Percentiles rank a stretch among this genome's conserved stretches.
Evolutionary conservation across 2,888 invertebrate genomes (phyloP).

Genomic region (Agrilus biguttatus): DNA sequence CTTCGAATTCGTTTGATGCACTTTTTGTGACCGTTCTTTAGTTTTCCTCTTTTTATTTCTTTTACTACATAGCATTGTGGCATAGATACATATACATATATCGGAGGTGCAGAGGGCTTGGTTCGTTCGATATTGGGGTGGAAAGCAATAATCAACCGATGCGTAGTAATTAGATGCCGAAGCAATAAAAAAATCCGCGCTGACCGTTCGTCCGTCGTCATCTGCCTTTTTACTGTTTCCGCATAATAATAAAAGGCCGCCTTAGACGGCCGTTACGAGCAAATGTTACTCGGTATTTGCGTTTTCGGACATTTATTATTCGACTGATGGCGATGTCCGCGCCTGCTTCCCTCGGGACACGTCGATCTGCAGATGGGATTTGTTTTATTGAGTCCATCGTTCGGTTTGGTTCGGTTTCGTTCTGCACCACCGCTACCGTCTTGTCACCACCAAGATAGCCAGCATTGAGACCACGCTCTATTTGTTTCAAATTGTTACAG

Average conservation of each 20-base stretch:
- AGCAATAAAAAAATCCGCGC: constrained; percentile 26
- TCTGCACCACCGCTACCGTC: no score
- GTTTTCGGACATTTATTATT: constrained; percentile 33
- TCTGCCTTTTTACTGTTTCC: constrained; percentile 48
- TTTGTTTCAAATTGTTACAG: constrained; percentile 32
- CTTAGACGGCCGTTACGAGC: constrained; percentile 31
- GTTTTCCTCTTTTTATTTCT: no score
- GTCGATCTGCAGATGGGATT: constrained; percentile 26
- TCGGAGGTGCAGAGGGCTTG: neutral
- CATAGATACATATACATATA: no score
- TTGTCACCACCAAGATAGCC: neutral
- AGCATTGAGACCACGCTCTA: constrained; percentile 23
- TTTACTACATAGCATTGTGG: no score
- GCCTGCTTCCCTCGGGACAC: constrained; percentile 13
- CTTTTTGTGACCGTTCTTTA: no score
- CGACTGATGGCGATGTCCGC: constrained; percentile 24
- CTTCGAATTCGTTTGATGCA: no score
- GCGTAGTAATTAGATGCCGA: constrained; percentile 31
- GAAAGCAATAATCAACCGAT: constrained; percentile 23
- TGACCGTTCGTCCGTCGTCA: constrained; percentile 30
- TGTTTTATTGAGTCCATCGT: constrained; percentile 30
- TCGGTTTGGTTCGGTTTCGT: constrained; percentile 2
- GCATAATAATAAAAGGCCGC: constrained; percentile 49
- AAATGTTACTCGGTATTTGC: constrained; percentile 34
- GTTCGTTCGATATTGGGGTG: constrained; percentile 14